Evolutionary conservation across 2,113 vertebrate species (phyloP).

Genomic region (Thryonomys swinderianus): DNA sequence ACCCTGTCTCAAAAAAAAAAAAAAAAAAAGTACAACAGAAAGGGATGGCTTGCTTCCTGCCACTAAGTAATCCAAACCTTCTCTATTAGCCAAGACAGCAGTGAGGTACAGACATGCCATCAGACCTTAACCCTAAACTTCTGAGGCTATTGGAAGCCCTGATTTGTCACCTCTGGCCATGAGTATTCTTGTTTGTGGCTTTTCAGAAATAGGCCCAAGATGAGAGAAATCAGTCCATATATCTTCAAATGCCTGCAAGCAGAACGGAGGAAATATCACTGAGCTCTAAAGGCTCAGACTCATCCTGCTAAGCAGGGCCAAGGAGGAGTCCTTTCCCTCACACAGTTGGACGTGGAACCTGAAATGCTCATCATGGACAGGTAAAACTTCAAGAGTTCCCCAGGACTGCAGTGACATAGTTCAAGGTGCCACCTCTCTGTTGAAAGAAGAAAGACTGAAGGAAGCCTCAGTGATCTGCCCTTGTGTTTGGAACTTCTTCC

Average conservation of each 20-base stretch:
- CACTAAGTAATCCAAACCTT: not conserved
- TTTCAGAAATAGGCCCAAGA: not conserved
- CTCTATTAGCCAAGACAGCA: not conserved
- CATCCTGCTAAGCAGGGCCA: not conserved
- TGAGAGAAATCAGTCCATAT: not conserved
- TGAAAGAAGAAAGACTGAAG: not conserved
- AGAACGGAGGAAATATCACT: not conserved
- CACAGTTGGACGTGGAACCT: not conserved
- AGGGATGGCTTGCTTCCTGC: conserved; percentile 32
- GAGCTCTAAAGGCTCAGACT: not conserved
- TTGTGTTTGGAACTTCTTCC: not conserved
- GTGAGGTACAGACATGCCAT: not conserved
- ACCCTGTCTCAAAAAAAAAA: too few relatives aligned
- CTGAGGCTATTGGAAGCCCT: not conserved
- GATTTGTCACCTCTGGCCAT: not conserved
- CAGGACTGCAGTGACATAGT: not conserved
- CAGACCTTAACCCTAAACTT: not conserved
- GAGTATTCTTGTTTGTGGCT: not conserved
- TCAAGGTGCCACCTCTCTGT: not conserved
- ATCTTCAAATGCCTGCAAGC: not conserved
- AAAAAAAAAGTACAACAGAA: conserved; percentile 53
- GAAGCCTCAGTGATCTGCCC: not conserved
- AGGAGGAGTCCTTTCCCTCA: not conserved
- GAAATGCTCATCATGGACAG: not conserved
- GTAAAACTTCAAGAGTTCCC: not conserved